These are phyloP conservation scores for Myiotriccus ornatus DNA, from an alignment of 2,797 vertebrate species.

Conservation along the genomic window DNA sequence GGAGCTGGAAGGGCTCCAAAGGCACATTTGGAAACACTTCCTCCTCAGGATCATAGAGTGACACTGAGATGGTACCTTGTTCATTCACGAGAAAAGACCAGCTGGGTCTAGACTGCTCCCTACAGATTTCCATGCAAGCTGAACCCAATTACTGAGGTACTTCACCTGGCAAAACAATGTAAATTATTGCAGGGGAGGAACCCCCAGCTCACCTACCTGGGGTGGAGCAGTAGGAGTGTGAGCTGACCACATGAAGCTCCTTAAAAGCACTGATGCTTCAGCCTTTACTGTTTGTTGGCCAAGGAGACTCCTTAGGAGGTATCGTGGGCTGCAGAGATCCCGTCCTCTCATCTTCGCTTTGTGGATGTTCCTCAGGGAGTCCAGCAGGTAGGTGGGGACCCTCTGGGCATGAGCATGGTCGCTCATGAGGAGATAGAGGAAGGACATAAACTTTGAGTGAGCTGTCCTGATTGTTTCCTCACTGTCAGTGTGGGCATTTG, in stretches of 20 bases:
- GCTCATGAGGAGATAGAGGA: background rate
- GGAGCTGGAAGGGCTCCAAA: background rate
- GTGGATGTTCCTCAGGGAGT: background rate
- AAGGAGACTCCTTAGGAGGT: fast-evolving
- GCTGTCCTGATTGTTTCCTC: background rate
- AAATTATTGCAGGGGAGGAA: background rate
- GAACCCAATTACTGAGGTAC: background rate
- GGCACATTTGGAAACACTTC: background rate
- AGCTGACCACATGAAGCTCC: background rate
- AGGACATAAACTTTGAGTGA: background rate
- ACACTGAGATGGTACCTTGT: background rate
- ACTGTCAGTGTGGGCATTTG: fast-evolving
- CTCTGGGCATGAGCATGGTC: background rate
- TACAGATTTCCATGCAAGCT: background rate
- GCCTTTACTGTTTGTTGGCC: fast-evolving
- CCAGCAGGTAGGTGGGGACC: background rate
- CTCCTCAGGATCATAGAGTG: fast-evolving
- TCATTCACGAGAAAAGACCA: background rate
- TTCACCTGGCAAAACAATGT: background rate
- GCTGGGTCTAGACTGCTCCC: background rate
- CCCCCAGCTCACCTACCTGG: background rate
- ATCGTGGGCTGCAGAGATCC: fast-evolving
- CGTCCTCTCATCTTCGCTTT: background rate
- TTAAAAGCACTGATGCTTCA: background rate
- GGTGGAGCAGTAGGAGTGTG: background rate